Conservation (phyloP, 1,140 invertebrate species). For the Leptestheria dahalacensis region DNA sequence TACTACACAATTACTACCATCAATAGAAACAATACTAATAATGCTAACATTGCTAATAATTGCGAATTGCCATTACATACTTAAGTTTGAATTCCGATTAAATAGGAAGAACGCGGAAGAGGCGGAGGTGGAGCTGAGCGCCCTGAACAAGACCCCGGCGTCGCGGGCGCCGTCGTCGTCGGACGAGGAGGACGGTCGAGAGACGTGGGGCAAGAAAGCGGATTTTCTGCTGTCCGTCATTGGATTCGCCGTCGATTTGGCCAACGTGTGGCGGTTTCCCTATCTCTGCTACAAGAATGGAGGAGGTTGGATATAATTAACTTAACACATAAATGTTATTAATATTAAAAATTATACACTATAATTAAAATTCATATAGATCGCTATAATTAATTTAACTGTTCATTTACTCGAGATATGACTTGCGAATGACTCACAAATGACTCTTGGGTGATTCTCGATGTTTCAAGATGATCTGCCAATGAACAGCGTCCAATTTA, state of each 20-base stretch:
- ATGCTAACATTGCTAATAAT: neutral
- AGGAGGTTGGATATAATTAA: slow-evolving; percentile 33
- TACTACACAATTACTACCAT: no score
- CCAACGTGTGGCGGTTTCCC: slow-evolving; percentile 64
- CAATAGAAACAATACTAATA: neutral
- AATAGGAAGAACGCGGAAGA: slow-evolving; percentile 1
- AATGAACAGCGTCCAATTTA: no score
- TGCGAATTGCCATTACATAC: neutral
- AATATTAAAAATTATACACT: no score
- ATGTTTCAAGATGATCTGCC: no score
- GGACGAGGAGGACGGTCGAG: slow-evolving; percentile 42
- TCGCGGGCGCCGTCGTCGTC: slow-evolving; percentile 20
- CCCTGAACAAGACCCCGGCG: slow-evolving; percentile 2
- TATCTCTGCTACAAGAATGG: slow-evolving; percentile 38
- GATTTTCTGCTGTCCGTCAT: slow-evolving; percentile 87
- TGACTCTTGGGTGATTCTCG: no score
- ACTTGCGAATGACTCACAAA: no score
- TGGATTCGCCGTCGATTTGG: slow-evolving; percentile 78
- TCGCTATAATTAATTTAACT: no score
- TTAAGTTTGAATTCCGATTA: neutral
- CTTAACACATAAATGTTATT: no score
- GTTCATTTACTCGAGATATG: no score
- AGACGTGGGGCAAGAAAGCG: slow-evolving; percentile 75
- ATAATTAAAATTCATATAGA: no score
- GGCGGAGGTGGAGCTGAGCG: neutral